Percentiles rank a stretch among this genome's conserved stretches.
These are phyloP conservation scores for Mactra quadrangularis DNA, from an alignment of 1,140 invertebrate genomes.

Conservation along the genomic window DNA sequence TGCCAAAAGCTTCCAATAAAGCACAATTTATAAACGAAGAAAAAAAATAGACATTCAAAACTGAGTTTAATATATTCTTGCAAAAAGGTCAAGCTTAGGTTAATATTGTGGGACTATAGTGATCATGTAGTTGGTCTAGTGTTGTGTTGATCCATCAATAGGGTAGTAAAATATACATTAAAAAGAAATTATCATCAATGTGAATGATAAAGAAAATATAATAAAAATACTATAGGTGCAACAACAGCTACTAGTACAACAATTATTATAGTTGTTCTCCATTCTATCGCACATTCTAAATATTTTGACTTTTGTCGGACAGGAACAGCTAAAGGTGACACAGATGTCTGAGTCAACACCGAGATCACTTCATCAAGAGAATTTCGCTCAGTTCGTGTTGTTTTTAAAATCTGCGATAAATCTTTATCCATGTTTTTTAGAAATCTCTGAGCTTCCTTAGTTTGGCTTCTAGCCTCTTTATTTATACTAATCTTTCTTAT, in stretches of 20 bases:
- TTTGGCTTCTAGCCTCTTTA: constrained; percentile 65
- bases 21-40: too few species aligned
- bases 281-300: constrained; percentile 72
- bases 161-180: too few species aligned
- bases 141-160: too few species aligned
- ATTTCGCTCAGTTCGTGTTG: constrained; percentile 63
- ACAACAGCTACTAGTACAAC: constrained; percentile 64
- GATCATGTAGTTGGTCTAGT: too few species aligned
- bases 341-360: constrained; percentile 73
- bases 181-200: too few species aligned
- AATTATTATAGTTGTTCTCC: constrained; percentile 64
- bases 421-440: constrained; percentile 77
- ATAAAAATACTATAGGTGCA: constrained; percentile 49
- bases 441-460: constrained; percentile 73
- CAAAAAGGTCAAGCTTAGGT: too few species aligned
- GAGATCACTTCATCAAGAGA: constrained; percentile 77
- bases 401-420: constrained; percentile 70
- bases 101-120: too few species aligned
- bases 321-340: constrained; percentile 67
- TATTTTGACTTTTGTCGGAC: constrained; percentile 37
- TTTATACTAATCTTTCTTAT: constrained; percentile 77
- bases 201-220: neutral
- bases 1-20: too few species aligned
- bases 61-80: too few species aligned
- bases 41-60: too few species aligned